Evolutionary conservation across 1,140 invertebrate species (phyloP).

Genomic region (Stenopsyche tienmushanensis): DNA sequence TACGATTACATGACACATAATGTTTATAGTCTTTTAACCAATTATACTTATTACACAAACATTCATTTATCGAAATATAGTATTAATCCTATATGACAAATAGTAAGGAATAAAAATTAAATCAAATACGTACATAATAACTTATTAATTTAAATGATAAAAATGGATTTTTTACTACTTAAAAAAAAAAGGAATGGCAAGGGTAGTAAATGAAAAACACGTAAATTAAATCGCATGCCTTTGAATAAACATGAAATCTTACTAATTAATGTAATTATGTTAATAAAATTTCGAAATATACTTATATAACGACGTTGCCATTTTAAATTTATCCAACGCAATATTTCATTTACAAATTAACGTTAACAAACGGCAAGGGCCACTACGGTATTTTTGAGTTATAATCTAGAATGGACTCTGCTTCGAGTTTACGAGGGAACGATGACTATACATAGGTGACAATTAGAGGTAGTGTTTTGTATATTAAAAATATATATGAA

Average conservation of each 20-base stretch:
- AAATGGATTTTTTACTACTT: background rate
- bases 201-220: background rate
- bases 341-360: too few species aligned
- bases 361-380: background rate
- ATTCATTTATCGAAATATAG: slow-evolving; percentile 18
- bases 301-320: too few species aligned
- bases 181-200: background rate
- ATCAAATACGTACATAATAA: too few species aligned
- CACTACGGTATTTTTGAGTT: background rate
- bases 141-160: too few species aligned
- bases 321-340: too few species aligned
- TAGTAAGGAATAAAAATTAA: background rate
- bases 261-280: background rate
- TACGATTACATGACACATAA: slow-evolving; percentile 24
- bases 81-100: slow-evolving; percentile 8
- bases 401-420: background rate
- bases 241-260: background rate
- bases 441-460: background rate
- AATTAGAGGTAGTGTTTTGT: background rate
- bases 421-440: background rate
- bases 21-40: slow-evolving; percentile 13
- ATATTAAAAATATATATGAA: background rate
- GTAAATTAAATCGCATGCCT: background rate
- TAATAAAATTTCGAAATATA: background rate
- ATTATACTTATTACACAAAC: slow-evolving; percentile 15